Percentiles rank a stretch among this genome's conserved stretches.
Evolutionary conservation across 2,113 vertebrate genomes (phyloP).

Genomic region (Tiliqua scincoides): DNA sequence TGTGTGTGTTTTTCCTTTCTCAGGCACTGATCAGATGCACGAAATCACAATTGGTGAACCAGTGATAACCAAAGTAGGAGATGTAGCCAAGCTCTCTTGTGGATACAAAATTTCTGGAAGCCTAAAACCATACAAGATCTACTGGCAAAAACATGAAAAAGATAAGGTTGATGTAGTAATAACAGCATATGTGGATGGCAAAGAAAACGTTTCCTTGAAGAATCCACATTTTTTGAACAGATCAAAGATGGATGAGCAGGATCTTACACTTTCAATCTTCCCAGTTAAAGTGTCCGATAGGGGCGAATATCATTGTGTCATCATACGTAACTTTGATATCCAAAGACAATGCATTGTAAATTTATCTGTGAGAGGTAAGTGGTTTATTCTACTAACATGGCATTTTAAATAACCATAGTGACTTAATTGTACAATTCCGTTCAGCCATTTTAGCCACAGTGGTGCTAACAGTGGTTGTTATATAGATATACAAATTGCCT

Average conservation of each 20-base stretch:
- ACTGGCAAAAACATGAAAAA: constrained; percentile 71
- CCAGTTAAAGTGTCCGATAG: constrained; percentile 54
- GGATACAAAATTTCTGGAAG: constrained; percentile 35
- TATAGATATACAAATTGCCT: background rate
- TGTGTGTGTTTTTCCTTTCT: constrained; percentile 18
- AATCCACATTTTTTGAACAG: constrained; percentile 17
- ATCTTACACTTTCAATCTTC: constrained; percentile 64
- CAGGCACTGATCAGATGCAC: constrained; percentile 51
- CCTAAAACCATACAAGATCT: constrained; percentile 41
- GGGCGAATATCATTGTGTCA: constrained; percentile 68
- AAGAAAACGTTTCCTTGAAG: accelerated
- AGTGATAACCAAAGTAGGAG: constrained; percentile 53
- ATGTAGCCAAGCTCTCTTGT: constrained; percentile 61
- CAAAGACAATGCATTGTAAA: background rate
- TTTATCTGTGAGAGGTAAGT: constrained; percentile 73
- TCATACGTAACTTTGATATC: background rate
- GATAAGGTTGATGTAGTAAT: background rate
- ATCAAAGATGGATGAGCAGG: constrained; percentile 36
- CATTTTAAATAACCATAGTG: background rate
- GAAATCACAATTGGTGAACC: background rate
- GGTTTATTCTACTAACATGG: background rate
- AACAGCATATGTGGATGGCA: constrained; percentile 44
- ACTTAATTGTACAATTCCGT: background rate
- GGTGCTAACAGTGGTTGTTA: background rate
- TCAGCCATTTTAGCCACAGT: background rate